Evolutionary conservation across 2,888 invertebrate species (phyloP), one percentile per base, ranked within the genome.

Genomic region (Cacoxenus indagator): DNA sequence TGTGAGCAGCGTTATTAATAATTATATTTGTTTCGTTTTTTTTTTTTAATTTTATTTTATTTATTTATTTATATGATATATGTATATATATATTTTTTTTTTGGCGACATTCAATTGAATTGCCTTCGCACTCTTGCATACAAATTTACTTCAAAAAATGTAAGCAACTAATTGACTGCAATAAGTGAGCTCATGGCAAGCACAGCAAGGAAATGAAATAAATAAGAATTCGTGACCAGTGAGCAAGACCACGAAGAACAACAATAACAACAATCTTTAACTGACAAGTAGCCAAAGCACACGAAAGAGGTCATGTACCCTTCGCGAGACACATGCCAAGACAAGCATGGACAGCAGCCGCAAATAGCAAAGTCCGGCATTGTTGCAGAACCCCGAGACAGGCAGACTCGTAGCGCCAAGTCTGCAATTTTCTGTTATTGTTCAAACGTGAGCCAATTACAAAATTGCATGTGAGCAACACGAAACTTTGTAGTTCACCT

Each of bases 361-460:
- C n/a, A 37, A 14, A 37, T 37, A 14, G 37, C 37, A 1, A n/a
- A n/a, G n/a, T n/a, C n/a, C 37, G 2, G 37, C 37, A n/a, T n/a
- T n/a, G n/a, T n/a, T n/a, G n/a, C 37, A 37, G 37, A 8, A 37
- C n/a, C 17, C 51, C 5, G 6, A 19, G 51, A 14, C 22, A 17
- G 5, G 9, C 6, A n/a, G 27, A 55, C 55, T 6, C n/a, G n/a
- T n/a, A 27, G 11, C 55, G 55, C 11, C 55, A 55, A 26, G 43
- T n/a, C 37, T 45, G 61, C 61, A 62, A 62, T 62, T 62, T 62
- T 43, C 43, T 26, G 61, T 62, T 62, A 62, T 62, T 62, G 61
- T 62, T 22, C 26, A 62, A 43, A 62, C 61, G 61, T 62, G 61
- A 62, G 61, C 61, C 61, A 62, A 62, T 62, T 62, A 62, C 61